Evolutionary conservation across 2,113 vertebrate species (phyloP).

Genomic region (Lepus europaeus): DNA sequence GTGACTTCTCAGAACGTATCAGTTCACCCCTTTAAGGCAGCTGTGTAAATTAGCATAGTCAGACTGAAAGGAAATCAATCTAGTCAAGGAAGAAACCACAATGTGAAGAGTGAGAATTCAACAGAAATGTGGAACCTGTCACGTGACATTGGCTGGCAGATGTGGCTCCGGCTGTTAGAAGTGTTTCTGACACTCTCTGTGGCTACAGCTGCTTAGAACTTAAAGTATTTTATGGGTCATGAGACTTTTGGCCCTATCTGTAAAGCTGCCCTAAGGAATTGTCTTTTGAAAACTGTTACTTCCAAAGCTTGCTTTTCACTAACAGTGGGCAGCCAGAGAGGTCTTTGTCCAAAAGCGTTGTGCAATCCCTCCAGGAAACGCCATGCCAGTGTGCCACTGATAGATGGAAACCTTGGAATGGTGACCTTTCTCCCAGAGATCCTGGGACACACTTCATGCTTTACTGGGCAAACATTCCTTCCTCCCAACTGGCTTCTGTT

Average conservation of each 20-base stretch:
- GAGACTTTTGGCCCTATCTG: conserved; percentile 37
- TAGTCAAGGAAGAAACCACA: conserved; percentile 56
- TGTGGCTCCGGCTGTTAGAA: background rate
- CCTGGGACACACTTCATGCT: background rate
- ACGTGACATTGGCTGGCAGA: background rate
- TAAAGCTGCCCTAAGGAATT: conserved; percentile 58
- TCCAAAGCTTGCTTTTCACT: conserved; percentile 50
- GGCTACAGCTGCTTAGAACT: conserved; percentile 36
- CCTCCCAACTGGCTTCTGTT: conserved; percentile 64
- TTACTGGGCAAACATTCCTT: conserved; percentile 60
- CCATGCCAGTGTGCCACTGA: background rate
- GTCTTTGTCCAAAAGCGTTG: conserved; percentile 55
- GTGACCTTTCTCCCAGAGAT: conserved; percentile 74
- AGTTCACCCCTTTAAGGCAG: background rate
- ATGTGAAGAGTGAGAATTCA: conserved; percentile 10
- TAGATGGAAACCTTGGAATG: conserved; percentile 40
- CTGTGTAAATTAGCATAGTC: background rate
- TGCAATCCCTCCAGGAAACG: conserved; percentile 52
- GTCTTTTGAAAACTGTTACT: conserved; percentile 10
- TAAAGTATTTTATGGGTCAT: conserved; percentile 53
- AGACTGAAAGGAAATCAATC: conserved; percentile 32
- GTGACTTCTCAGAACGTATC: background rate
- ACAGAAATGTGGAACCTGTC: conserved; percentile 7
- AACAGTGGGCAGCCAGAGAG: conserved; percentile 25
- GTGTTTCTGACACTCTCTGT: background rate